Percentiles rank a stretch among this genome's conserved stretches.
Conservation (phyloP, 2,113 vertebrate species). For the Electrona antarctica region DNA sequence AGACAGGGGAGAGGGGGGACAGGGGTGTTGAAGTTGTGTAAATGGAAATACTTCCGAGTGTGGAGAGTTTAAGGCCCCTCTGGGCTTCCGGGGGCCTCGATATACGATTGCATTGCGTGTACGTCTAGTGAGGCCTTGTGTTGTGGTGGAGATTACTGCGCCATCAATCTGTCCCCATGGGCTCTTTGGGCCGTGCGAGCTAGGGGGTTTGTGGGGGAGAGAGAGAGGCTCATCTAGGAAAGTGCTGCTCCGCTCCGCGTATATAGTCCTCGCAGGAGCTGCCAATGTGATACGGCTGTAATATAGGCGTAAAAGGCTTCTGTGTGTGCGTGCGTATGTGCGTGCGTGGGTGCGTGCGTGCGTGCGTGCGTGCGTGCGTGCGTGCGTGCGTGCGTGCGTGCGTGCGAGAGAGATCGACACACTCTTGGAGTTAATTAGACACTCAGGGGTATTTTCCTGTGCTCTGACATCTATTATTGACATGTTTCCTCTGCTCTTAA, state of each 20-base stretch:
- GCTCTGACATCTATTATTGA: too few relatives aligned
- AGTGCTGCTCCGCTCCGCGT: slow-evolving; percentile 12
- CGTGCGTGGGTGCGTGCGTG: slow-evolving; percentile 11
- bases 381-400: not conserved
- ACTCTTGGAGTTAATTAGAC: too few relatives aligned
- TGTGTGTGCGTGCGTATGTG: slow-evolving; percentile 39
- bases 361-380: not conserved
- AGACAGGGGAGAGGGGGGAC: not conserved
- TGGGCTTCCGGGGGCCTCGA: slow-evolving; percentile 16
- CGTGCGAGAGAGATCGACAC: not conserved
- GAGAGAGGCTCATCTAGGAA: slow-evolving; percentile 49
- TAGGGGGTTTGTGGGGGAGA: slow-evolving; percentile 27
- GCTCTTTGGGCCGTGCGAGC: slow-evolving; percentile 35
- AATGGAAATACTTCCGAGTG: slow-evolving; percentile 32
- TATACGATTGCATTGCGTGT: slow-evolving; percentile 31
- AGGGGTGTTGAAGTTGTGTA: slow-evolving; percentile 9
- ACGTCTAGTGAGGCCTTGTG: slow-evolving; percentile 46
- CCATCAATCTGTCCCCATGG: slow-evolving; percentile 49
- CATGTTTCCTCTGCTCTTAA: too few relatives aligned
- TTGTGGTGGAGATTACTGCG: slow-evolving; percentile 54
- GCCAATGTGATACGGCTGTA: slow-evolving; percentile 32
- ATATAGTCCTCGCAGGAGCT: slow-evolving; percentile 31
- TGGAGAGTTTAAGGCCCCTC: slow-evolving; percentile 52
- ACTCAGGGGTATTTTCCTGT: too few relatives aligned
- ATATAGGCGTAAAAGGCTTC: slow-evolving; percentile 23